Base-by-base conservation (phyloP, 1,140 invertebrate species). In the Steinernema khuongi region DNA sequence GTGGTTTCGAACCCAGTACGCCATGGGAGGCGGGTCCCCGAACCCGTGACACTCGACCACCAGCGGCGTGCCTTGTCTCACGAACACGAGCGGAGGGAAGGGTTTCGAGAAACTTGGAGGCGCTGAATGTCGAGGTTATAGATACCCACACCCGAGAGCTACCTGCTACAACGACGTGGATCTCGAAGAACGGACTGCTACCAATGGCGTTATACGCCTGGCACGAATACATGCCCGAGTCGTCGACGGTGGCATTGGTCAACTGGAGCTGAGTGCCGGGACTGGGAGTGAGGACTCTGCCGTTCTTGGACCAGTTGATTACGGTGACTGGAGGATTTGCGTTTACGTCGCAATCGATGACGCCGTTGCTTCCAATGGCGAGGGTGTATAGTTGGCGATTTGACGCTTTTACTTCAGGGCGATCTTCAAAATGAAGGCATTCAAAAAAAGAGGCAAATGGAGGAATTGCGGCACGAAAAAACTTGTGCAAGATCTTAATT, bases 271-370 rank as follows among this genome's bases (percentile, higher is more conserved):
- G 50, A 4, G 50, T 60, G 50, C 50, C 50, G 4, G 50, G 50
- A 60, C 50, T 60, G 14, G 50, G 50, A 1, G 75, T 44, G n/a
- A 82, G 18, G 18, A 67, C 50, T 14, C 73, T 74, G 14, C 83
- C 82, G 71, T 85, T 83, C 74, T 81, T 84, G 1, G 80, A 70
- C 82, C 82, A 83, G 36, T 74, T 75, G 29, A 80, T 75, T 17
- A 70, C 33, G 0, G 73, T 79, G 1, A 73, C 72, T 26, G 73
- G 33, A 33, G 82, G 82, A 79, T 83, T 83, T 17, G 82, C 81
- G 18, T 74, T 72, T 1, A 84, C 67, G 17, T 72, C 70, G 60
- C 81, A 85, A 7, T 74, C 41, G 1, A 83, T 36, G 4, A 77
- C 66, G 26, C 68, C 72, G 33, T 70, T 73, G 32, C 30, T 70